A percentile compares a stretch with the other conserved stretches of the same genome.
Conservation (phyloP, 2,888 invertebrate genomes). For the Polymixis lichenea region DNA sequence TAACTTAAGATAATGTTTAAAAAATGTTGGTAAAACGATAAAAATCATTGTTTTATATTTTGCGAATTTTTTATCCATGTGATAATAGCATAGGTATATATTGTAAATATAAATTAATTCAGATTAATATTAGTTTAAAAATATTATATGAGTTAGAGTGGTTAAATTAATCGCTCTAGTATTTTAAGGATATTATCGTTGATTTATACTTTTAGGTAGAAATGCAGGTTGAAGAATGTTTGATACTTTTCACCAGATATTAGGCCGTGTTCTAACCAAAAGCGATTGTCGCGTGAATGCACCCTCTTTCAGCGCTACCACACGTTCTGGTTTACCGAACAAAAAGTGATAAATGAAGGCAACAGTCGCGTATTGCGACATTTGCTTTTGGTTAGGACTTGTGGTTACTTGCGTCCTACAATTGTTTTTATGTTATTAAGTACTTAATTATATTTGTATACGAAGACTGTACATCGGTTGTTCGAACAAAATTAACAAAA, state of each 20-base stretch:
- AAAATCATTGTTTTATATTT: conserved; percentile 5
- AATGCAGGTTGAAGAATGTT: conserved; percentile 1
- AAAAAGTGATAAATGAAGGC: neutral
- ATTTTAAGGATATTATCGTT: conserved; percentile 26
- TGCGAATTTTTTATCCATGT: conserved; percentile 64
- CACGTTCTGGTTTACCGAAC: neutral
- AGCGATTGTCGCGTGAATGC: neutral
- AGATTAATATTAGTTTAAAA: conserved; percentile 19
- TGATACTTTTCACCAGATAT: conserved; percentile 1
- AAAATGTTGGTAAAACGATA: neutral
- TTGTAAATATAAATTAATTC: conserved; percentile 53
- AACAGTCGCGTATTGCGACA: neutral
- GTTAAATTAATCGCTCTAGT: conserved; percentile 60
- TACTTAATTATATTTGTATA: conserved; percentile 48
- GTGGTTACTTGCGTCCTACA: conserved; percentile 4
- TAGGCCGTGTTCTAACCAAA: neutral
- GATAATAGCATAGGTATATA: conserved; percentile 65
- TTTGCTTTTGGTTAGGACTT: neutral
- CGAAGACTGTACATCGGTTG: conserved; percentile 1
- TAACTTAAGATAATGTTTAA: neutral
- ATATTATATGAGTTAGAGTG: conserved; percentile 25
- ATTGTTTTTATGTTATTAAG: conserved; percentile 29
- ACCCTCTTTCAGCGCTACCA: neutral
- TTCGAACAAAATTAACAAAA: conserved; percentile 9
- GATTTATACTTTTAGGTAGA: conserved; percentile 24